phyloP scores from a whole-genome alignment of 2,888 invertebrate species.

The Vanessa cardui region DNA sequence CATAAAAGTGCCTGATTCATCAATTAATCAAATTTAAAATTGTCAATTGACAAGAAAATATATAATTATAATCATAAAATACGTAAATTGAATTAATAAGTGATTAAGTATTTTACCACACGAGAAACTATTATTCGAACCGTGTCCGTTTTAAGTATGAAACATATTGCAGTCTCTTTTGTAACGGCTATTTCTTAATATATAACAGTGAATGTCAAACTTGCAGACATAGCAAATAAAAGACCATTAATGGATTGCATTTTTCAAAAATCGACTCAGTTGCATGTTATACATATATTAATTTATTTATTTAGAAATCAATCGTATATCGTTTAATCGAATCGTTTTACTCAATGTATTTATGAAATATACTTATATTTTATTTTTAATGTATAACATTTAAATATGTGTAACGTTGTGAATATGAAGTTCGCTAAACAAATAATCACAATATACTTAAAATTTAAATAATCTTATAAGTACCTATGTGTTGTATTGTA shows the following conservation, averaged over 20 bases:
- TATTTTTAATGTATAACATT: no score
- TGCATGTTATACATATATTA: neutral
- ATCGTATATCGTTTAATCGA: no score
- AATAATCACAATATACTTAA: neutral
- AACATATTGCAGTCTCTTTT: conserved; percentile 27
- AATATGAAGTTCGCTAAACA: no score
- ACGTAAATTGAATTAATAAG: no score
- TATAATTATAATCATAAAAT: neutral
- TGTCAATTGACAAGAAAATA: neutral
- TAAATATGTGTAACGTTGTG: no score
- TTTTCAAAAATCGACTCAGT: neutral
- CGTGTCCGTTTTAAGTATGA: conserved; percentile 16
- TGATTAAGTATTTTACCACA: neutral
- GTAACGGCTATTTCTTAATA: conserved; percentile 12
- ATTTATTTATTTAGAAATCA: neutral
- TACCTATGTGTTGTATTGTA: neutral
- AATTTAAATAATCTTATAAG: conserved; percentile 3
- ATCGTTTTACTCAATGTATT: no score
- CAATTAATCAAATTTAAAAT: neutral
- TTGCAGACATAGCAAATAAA: conserved; percentile 18
- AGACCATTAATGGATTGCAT: neutral
- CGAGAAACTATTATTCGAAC: conserved; percentile 2
- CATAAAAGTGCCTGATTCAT: no score
- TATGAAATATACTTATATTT: no score
- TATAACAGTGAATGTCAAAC: conserved; percentile 24